Base-by-base conservation (phyloP, 2,113 vertebrate genomes). In the Orientallactaga bullata region DNA sequence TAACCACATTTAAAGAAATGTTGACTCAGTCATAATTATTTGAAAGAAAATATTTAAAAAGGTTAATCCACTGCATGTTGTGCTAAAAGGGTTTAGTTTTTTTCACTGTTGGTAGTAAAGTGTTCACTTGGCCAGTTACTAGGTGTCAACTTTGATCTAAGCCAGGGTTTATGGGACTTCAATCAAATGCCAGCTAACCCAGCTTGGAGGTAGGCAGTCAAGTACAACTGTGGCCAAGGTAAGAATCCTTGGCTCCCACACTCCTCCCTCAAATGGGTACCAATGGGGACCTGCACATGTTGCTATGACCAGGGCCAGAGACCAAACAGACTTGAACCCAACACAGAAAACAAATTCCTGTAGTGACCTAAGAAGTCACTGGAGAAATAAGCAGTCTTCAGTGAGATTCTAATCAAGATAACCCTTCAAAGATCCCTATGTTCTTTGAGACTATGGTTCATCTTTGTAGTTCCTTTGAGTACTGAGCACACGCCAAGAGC, bases 1-100 rank as follows among this genome's bases (percentile, higher is more conserved):
- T 74, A 94, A 87, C 32, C 69, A 90, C 84, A 93, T 83, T 79
- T 89, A 93, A 85, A 86, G 91, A 80, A n/a, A 92, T 72, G 39
- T 28, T 68, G 78, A 88, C 73, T 69, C 77, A 96, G 81, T n/a
- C 63, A 20, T 55, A 77, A 74, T 81, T 93, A 85, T 0, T 68
- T 17, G 39, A 81, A 85, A 94, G 72, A 88, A 39, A 89, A 77
- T 80, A 92, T 77, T 84, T 60, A 71, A 90, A 94, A 39, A 94
- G 68, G 61, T 37, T 65, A 89, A 72, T 79, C n/a, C 73, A 88
- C 37, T 88, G 23, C 60, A 88, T 92, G 85, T 60, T 89, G 80
- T 32, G 12, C 28, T 47, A 78, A 94, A 92, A 93, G 93, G 80
- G 96, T 87, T 73, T 91, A 58, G 89, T 23, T 42, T 65, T 76